phyloP scores from a whole-genome alignment of 2,113 vertebrate species.

The Gadus macrocephalus region DNA sequence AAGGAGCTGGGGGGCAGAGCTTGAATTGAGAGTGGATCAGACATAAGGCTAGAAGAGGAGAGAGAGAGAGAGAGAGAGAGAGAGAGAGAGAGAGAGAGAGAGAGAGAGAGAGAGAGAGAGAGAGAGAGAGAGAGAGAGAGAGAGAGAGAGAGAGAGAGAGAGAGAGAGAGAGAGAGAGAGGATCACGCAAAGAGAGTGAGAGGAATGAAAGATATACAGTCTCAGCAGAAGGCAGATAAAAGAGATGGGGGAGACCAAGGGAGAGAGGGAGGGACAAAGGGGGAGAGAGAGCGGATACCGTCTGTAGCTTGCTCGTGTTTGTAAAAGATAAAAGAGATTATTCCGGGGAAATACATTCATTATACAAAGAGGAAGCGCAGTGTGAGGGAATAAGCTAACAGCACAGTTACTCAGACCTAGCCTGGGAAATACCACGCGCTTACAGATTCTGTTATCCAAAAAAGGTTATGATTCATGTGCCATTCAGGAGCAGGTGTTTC shows the following conservation, averaged over 20 bases:
- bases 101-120: slow-evolving; percentile 1
- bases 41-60: not conserved
- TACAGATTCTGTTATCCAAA: too few relatives aligned
- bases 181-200: too few relatives aligned
- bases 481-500: too few relatives aligned
- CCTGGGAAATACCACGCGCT: too few relatives aligned
- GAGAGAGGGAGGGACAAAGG: too few relatives aligned
- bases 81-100: slow-evolving; percentile 9
- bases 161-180: slow-evolving; percentile 7
- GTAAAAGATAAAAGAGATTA: slow-evolving; percentile 46
- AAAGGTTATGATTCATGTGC: too few relatives aligned
- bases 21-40: slow-evolving; percentile 4
- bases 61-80: not conserved
- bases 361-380: slow-evolving; percentile 35
- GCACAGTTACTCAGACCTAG: too few relatives aligned
- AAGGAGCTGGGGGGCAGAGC: not conserved
- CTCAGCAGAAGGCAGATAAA: slow-evolving; percentile 17
- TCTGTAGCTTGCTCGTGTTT: slow-evolving; percentile 19
- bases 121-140: not conserved
- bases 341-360: slow-evolving; percentile 49
- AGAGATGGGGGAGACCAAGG: too few relatives aligned
- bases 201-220: slow-evolving; percentile 1
- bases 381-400: slow-evolving; percentile 31
- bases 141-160: slow-evolving; percentile 19
- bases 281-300: slow-evolving; percentile 1